phyloP scores from a whole-genome alignment of 2,113 vertebrate species.

The Lethenteron reissneri region DNA sequence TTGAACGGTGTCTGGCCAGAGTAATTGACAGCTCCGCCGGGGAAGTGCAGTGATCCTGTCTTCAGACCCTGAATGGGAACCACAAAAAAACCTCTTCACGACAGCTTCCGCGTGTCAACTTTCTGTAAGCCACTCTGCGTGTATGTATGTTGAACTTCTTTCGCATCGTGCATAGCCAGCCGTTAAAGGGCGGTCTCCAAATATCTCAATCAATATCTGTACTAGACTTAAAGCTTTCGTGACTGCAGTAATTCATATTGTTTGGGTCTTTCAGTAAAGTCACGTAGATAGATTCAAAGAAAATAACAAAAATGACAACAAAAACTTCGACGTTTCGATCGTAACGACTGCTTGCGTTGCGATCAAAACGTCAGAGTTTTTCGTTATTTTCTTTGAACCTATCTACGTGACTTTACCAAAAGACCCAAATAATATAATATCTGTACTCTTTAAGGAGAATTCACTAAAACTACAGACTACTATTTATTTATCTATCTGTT shows the following conservation, averaged over 20 bases:
- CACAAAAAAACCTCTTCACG: background rate
- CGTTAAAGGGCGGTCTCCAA: too few species aligned
- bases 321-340: too few species aligned
- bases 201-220: too few species aligned
- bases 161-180: background rate
- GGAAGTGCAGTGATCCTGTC: slow-evolving; percentile 55
- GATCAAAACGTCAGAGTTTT: background rate
- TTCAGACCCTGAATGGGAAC: slow-evolving; percentile 36
- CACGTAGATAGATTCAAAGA: background rate
- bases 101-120: background rate
- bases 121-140: background rate
- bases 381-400: background rate
- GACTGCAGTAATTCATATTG: background rate
- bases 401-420: background rate
- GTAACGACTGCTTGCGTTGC: too few species aligned
- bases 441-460: too few species aligned
- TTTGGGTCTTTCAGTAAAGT: background rate
- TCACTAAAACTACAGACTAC: too few species aligned
- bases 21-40: slow-evolving; percentile 41
- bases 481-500: too few species aligned
- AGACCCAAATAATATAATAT: background rate
- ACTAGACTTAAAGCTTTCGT: background rate
- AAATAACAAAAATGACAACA: too few species aligned
- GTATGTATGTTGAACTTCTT: background rate
- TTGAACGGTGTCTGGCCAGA: slow-evolving; percentile 21